Base-by-base conservation (phyloP, 2,888 invertebrate species). In the Octodonta nipae region DNA sequence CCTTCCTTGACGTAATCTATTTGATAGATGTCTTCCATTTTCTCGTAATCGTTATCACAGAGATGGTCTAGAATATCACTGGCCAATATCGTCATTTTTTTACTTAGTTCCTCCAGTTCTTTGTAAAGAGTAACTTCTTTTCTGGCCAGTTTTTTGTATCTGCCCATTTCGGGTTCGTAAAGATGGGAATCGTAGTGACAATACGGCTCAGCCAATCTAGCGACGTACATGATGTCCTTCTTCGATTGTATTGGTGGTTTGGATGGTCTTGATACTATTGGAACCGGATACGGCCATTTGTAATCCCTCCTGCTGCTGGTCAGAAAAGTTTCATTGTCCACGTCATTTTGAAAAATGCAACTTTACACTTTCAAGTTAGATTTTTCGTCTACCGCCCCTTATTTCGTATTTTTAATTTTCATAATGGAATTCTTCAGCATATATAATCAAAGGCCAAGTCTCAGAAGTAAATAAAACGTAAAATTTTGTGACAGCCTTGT, bases 181-280 rank as follows among this genome's bases (percentile, higher is more conserved):
- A 69, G 64, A 46, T 75, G 75, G 0, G 65, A 66, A 40, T 75
- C 72, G 57, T 76, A 77, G 51, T 72, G 70, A 46, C 76, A 77
- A 48, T 72, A 73, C 0, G 73, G 71, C 1, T 72, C 71, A 2
- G 72, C 70, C 1, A 70, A 62, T 6, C 67, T 64, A 1, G 66
- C 67, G n/a, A 63, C 57, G 38, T 62, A 66, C 33, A 65, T 60
- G 15, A 61, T 54, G 2, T 57, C 50, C 0, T 68, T 67, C 30
- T 62, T 60, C 2, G 67, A 63, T 5, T 66, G 67, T 4, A 58
- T 54, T 0, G 74, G 73, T 0, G 76, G 75, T 50, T 72, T 68
- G 28, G 71, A 66, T 44, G 75, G 73, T 49, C 74, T 73, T 45
- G 14, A 64, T 26, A 67, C 54, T 3, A 73, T 46, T 0, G 71